phyloP scores from a whole-genome alignment of 2,888 invertebrate genomes.

The Caenorhabditis auriculariae region DNA sequence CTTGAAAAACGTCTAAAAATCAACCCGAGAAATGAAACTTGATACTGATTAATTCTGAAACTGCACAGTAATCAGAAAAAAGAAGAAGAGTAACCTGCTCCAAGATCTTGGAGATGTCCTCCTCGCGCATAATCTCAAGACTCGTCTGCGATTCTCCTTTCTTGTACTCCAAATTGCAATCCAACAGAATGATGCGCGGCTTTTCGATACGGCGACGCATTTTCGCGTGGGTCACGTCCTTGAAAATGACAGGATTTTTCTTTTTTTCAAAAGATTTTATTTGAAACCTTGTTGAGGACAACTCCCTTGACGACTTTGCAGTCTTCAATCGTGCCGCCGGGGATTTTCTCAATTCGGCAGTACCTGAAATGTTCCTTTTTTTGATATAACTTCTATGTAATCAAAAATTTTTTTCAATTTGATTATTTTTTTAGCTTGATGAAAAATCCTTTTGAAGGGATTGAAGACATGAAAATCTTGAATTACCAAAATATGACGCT shows the following conservation, averaged over 20 bases:
- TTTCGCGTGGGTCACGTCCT: conserved; percentile 93
- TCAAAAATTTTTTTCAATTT: too few species aligned
- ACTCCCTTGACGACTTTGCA: conserved; percentile 88
- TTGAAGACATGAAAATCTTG: too few species aligned
- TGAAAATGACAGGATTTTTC: background rate
- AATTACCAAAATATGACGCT: too few species aligned
- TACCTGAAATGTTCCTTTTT: conserved; percentile 33
- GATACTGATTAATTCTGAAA: background rate
- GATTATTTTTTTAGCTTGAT: too few species aligned
- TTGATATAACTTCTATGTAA: background rate
- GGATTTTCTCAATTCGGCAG: conserved; percentile 71
- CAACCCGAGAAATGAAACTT: background rate
- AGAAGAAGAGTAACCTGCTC: conserved; percentile 71
- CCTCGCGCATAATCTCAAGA: conserved; percentile 86
- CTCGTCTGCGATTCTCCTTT: conserved; percentile 74
- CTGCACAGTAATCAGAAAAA: background rate
- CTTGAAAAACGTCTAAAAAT: too few species aligned
- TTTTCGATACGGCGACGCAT: conserved; percentile 92
- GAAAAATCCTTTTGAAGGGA: too few species aligned
- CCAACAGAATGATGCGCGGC: conserved; percentile 88
- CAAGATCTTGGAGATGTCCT: conserved; percentile 90
- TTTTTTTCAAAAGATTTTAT: background rate
- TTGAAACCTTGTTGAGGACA: conserved; percentile 84
- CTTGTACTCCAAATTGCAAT: conserved; percentile 95
- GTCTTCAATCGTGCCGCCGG: conserved; percentile 92